Base-by-base conservation (phyloP, 2,113 vertebrate genomes). In the Reinhardtius hippoglossoides region DNA sequence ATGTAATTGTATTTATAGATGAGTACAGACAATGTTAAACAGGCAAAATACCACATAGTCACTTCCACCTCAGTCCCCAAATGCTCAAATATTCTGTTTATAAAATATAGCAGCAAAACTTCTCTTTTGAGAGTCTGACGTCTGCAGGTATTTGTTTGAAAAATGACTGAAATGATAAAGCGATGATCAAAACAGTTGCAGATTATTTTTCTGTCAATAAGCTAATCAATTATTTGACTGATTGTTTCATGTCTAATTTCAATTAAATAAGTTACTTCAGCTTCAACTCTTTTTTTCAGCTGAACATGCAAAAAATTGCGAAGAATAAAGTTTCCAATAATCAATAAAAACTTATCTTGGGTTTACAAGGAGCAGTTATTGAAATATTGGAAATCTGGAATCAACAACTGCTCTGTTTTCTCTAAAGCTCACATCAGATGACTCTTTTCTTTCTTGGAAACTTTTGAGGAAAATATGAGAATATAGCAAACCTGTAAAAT, bases 401-500 rank as follows among this genome's bases (percentile, higher is more conserved):
- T 35, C 12, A 60, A 35, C 58, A 31, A 18, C 58, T 60, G 27
- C 15, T 42, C 40, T 10, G 10, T 13, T 42, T 42, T 13, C 40
- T 42, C 40, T 42, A 3, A 54, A 21, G 20, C 50, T 21, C 46
- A 50, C 46, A 18, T 4, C 46, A 3, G 50, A n/a, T n/a, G 8
- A 3, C 40, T 21, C 21, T 9, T 21, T 54, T 20, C 50, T 9
- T n/a, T 54, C 8, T 37, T 9, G 20, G 20, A 54, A 55, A 1
- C 9, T 37, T 74, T 66, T 62, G 12, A 62, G 20, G 40, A 67
- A 82, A 76, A 31, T 48, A 18, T 35, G 27, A 46, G 13, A 2
- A 74, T 71, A 78, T 61, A 50, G 60, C 5, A 4, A 40, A 86
- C 63, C 48, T 55, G 54, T 65, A 84, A 72, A 71, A 56, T 59